Base-by-base conservation (phyloP, 2,888 invertebrate genomes). In the Harpalus rufipes region DNA sequence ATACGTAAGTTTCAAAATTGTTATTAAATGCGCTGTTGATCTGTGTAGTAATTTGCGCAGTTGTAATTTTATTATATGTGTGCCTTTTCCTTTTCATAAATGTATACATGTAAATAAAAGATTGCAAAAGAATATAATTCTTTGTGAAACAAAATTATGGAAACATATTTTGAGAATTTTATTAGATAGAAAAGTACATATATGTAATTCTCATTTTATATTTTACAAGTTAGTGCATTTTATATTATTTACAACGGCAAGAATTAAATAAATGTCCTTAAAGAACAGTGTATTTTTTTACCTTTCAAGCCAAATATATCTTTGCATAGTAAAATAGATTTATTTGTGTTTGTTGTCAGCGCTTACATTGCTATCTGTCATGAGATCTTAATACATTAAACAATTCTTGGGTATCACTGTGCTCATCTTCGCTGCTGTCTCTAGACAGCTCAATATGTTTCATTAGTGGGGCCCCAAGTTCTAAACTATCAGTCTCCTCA, bases 331-430 rank as follows among this genome's bases (percentile, higher is more conserved):
- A 39, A 68, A 68, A 68, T 39, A 32, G 41, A 21, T 21, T 21
- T 21, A 21, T 1, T 21, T 21, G 21, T 41, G 5, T 32, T n/a
- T 41, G 7, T 68, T 39, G 10, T 63, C 18, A 63, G 12, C 25
- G 10, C 63, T 68, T 68, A 68, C n/a, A 14, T n/a, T 32, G 87
- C 87, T 89, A 91, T 87, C 91, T 89, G 83, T 91, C 91, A 56
- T 89, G 90, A 63, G 90, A 88, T 84, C 90, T 90, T 84, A 93
- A 89, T 87, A 93, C 92, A 87, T 92, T 91, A 83, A 92, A 92
- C 59, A 93, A 88, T 86, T 92, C 90, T 89, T 92, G 91, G 63
- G 91, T 91, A 86, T 92, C 92, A 88, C 90, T 92, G 86, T 91
- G 91, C 86, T 90, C 91, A 51, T 89, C 90, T 61, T 90, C 91